Conservation (phyloP, 1,140 invertebrate species). For the Heliconius nattereri region DNA sequence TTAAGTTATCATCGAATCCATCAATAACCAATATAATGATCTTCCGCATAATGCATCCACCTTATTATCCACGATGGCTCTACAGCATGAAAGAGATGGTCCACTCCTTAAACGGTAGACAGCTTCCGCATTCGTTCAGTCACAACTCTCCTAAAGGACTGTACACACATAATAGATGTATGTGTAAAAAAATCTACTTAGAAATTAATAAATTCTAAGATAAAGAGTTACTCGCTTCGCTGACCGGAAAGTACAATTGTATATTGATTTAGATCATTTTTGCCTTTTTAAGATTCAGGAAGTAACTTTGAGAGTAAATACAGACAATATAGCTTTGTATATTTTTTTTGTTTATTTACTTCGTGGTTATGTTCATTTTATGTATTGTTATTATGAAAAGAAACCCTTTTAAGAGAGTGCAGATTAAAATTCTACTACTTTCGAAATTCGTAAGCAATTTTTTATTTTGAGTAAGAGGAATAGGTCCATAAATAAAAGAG, state of each 20-base stretch:
- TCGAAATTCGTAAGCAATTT: background rate
- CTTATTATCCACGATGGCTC: constrained; percentile 37
- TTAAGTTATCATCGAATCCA: constrained; percentile 19
- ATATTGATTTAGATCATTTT: background rate
- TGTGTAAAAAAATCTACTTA: constrained; percentile 10
- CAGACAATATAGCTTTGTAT: background rate
- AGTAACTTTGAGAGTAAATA: no score
- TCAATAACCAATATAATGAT: constrained; percentile 33
- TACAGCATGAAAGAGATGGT: constrained; percentile 39
- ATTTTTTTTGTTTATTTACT: background rate
- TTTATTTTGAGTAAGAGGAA: no score
- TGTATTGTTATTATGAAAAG: background rate
- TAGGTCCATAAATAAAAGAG: no score
- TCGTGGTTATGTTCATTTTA: background rate
- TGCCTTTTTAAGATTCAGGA: no score
- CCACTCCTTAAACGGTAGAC: constrained; percentile 40
- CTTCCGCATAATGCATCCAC: constrained; percentile 36
- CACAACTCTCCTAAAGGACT: constrained; percentile 15
- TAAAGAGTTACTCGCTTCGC: background rate
- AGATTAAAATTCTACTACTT: background rate
- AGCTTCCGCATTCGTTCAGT: constrained; percentile 45
- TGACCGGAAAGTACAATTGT: background rate
- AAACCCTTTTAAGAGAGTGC: background rate
- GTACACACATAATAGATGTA: constrained; percentile 15
- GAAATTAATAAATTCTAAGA: constrained; percentile 5